phyloP scores from a whole-genome alignment of 2,888 invertebrate species.

The Agriotes lineatus region DNA sequence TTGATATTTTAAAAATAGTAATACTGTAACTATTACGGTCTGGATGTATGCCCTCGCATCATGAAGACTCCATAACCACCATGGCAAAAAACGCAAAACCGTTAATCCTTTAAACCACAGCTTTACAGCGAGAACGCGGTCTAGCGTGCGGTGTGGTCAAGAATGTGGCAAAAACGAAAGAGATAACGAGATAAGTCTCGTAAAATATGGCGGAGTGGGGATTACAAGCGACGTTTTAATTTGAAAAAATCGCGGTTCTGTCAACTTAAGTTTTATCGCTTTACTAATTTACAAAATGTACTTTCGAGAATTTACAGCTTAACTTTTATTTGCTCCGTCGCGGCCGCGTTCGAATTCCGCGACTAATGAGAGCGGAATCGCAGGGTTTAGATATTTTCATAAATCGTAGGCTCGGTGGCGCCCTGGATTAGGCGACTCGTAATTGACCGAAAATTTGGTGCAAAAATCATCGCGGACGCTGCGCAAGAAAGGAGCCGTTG shows the following conservation, averaged over 20 bases:
- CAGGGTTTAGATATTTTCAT: background rate
- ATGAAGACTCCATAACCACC: too few relatives aligned
- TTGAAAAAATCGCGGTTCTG: constrained; percentile 21
- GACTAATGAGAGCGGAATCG: background rate
- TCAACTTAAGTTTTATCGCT: constrained; percentile 22
- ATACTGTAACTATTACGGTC: too few relatives aligned
- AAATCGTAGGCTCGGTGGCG: background rate
- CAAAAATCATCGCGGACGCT: constrained; percentile 26
- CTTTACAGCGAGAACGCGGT: too few relatives aligned
- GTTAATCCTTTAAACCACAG: too few relatives aligned
- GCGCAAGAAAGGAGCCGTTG: constrained; percentile 26
- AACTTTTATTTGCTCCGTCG: constrained; percentile 2
- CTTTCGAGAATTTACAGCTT: constrained; percentile 13
- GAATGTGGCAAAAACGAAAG: constrained; percentile 20
- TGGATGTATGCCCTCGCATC: too few relatives aligned
- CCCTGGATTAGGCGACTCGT: background rate
- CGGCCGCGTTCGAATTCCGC: background rate
- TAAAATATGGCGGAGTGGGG: constrained; percentile 26
- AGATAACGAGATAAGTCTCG: constrained; percentile 23
- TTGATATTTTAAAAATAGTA: too few relatives aligned
- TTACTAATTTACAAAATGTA: constrained; percentile 23
- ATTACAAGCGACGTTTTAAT: constrained; percentile 26
- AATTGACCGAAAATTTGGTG: constrained; percentile 4
- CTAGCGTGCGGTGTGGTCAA: constrained; percentile 7
- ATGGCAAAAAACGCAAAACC: too few relatives aligned